Base-by-base conservation (phyloP, 2,888 invertebrate genomes). In the Lordiphosa fenestrarum region DNA sequence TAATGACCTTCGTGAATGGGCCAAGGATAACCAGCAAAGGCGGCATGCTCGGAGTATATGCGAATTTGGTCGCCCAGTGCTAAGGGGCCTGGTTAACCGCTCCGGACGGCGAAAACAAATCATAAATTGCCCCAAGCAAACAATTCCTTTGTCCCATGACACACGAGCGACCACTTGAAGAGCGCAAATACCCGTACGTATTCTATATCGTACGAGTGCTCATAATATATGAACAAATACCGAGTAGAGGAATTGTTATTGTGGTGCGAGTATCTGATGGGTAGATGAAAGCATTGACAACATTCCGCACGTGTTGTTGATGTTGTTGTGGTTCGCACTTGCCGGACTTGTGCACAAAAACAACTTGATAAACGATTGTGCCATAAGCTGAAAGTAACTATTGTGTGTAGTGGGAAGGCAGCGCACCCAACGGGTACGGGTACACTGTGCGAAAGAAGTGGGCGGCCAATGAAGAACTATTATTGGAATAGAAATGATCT, bases 351-450 rank as follows among this genome's bases (percentile, higher is more conserved):
- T 54, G 39, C 62, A 49, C 54, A 35, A 63, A 56, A 63, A 63
- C 63, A 63, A 50, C 19, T 37, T 63, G 63, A 63, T 63, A 50
- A 40, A 35, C 40, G 55, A 63, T 46, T 63, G 44, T 33, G 44
- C 33, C 33, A 44, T 33, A 44, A 44, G 30, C 30, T 30, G 3
- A 10, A 30, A 30, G 30, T 30, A 30, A 30, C 30, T 30, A 30
- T 30, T 30, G 10, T 30, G 9, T 30, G 30, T 30, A 44, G 44
- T 44, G 10, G 44, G 15, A 33, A 30, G 33, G 15, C 44, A 44
- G 13, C 23, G 4, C 33, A 30, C 10, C 9, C 15, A 33, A 44
- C 12, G n/a, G n/a, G n/a, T n/a, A n/a, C n/a, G n/a, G n/a, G 15
- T 41, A 41, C 41, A 41, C 41, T 41, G 41, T 19, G 1, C 39